Conservation (phyloP, 1,140 invertebrate species). For the Procambarus clarkii region DNA sequence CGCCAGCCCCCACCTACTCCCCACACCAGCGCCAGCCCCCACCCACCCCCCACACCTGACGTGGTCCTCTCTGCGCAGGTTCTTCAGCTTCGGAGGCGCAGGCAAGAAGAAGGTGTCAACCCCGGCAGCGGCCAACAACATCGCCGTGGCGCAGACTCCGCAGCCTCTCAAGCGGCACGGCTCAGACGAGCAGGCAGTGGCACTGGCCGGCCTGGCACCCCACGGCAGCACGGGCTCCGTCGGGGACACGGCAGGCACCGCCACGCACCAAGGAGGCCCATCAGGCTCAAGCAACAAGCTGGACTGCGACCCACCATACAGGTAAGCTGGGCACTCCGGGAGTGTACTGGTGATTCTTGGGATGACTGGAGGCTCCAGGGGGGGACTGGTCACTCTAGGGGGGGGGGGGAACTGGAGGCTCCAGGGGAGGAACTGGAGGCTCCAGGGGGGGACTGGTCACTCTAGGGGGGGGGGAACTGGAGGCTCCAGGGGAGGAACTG, state of each 20-base stretch:
- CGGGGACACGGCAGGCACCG: slow-evolving; percentile 71
- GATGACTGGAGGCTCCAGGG: no score
- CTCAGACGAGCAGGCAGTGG: slow-evolving; percentile 73
- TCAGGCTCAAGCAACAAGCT: slow-evolving; percentile 71
- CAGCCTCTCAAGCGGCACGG: slow-evolving; percentile 71
- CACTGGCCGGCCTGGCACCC: slow-evolving; percentile 73
- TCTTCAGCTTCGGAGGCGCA: slow-evolving; percentile 91
- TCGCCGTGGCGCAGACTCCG: slow-evolving; percentile 61
- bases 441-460: no score
- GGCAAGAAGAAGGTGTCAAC: slow-evolving; percentile 88
- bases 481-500: no score
- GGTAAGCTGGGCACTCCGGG: slow-evolving; percentile 45
- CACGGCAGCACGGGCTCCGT: slow-evolving; percentile 23
- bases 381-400: no score
- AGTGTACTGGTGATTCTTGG: no score
- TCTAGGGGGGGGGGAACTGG: no score
- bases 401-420: no score
- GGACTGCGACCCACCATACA: slow-evolving; percentile 72
- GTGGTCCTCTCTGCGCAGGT: slow-evolving; percentile 78
- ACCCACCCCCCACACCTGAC: not conserved
- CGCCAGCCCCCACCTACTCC: not conserved
- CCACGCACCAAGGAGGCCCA: slow-evolving; percentile 73
- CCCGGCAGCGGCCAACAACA: slow-evolving; percentile 74
- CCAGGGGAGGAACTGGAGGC: no score
- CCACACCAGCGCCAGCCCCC: not conserved